Evolutionary conservation across 2,888 invertebrate genomes (phyloP), one percentile per base, ranked within the genome.

Genomic region (Maniola hyperantus): DNA sequence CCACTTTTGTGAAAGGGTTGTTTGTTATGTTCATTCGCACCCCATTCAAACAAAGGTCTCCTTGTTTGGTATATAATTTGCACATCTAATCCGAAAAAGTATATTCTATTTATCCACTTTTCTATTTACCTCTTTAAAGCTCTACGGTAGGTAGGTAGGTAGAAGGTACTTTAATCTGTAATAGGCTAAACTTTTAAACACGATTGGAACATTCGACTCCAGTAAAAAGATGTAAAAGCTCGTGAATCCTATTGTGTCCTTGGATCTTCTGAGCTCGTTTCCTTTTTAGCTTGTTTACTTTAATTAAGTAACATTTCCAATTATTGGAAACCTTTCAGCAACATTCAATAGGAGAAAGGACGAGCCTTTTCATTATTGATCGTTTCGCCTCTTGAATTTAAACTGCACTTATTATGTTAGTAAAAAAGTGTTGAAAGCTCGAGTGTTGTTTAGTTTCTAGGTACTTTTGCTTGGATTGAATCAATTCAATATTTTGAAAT

Each of bases 261-360:
- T 39, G 39, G 20, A 20, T 18, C 18, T 18, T 39, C 55, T 15
- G 39, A 55, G 55, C 18, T 39, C 20, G 39, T 57, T 42, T 39
- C 57, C 57, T 57, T 57, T 57, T 59, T 48, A 48, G 46, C 46
- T 48, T 48, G 44, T 59, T 59, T 48, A 48, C 46, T 64, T 64
- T 57, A 64, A 64, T 64, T 64, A 64, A 64, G 50, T 48, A 58
- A 57, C 57, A 39, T 64, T 64, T 64, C n/a, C 57, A 57, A 58
- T 57, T 39, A 57, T 50, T 50, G 57, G 59, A 59, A 46, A 48
- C 26, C 59, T 46, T 59, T 48, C 48, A 59, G 44, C 33, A 8
- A 46, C 59, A 46, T 48, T n/a, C 46, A 59, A 59, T 59, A 15
- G 46, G 8, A 48, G 59, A 59, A 15, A 46, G 44, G 10, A 34